phyloP scores from a whole-genome alignment of 2,888 invertebrate genomes.

The Belgica antarctica region DNA sequence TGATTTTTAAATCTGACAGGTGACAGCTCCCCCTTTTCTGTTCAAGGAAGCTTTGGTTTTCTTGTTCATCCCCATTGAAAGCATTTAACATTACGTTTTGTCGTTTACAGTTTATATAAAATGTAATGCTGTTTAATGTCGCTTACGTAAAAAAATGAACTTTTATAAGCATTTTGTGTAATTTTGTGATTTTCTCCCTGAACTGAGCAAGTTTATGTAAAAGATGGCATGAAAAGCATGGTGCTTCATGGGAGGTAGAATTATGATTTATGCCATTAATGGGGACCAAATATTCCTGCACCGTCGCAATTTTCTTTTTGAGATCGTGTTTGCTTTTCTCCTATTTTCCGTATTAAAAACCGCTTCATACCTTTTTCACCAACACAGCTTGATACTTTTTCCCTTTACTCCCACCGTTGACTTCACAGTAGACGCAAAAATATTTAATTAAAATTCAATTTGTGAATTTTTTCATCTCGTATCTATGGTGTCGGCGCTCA shows the following conservation, averaged over 20 bases:
- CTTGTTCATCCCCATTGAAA: too few relatives aligned
- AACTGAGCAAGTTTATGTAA: too few relatives aligned
- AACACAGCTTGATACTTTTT: conserved; percentile 25
- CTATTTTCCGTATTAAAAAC: conserved; percentile 23
- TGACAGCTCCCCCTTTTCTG: too few relatives aligned
- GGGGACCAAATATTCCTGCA: not conserved
- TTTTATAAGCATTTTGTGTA: too few relatives aligned
- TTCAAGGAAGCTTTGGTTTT: too few relatives aligned
- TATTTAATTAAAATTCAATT: conserved; percentile 33
- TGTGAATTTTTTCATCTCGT: conserved; percentile 7
- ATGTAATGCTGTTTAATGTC: too few relatives aligned
- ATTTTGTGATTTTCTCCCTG: too few relatives aligned
- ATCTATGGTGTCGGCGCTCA: not conserved
- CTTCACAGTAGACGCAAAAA: not conserved
- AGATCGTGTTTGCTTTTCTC: conserved; percentile 16
- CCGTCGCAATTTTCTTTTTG: conserved; percentile 10
- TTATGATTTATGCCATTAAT: conserved; percentile 22
- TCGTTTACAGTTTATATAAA: too few relatives aligned
- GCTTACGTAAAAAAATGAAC: too few relatives aligned
- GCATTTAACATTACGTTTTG: too few relatives aligned
- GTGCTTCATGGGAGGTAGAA: conserved; percentile 1
- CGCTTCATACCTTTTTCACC: conserved; percentile 14
- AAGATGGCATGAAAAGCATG: not conserved
- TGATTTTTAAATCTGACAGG: too few relatives aligned
- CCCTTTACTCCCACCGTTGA: not conserved